Evolutionary conservation across 2,113 vertebrate species (phyloP).

Genomic region (Equus quagga): DNA sequence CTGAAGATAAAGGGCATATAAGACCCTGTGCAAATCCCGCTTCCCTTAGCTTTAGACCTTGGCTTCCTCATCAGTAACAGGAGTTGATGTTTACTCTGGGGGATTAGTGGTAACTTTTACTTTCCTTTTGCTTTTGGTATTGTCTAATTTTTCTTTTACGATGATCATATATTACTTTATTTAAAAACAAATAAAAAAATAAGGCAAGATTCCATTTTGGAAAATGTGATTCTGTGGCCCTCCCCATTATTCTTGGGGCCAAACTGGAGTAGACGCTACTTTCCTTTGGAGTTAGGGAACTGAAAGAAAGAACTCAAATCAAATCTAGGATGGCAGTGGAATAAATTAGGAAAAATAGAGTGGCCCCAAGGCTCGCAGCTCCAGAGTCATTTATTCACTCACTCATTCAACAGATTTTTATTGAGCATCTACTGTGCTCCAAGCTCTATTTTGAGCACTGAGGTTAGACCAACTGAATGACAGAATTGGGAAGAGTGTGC

Average conservation of each 20-base stretch:
- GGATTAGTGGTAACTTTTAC: not conserved
- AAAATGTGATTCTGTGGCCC: not conserved
- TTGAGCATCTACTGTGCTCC: not conserved
- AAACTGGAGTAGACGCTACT: not conserved
- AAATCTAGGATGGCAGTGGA: not conserved
- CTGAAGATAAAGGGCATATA: constrained; percentile 41
- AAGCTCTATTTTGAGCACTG: not conserved
- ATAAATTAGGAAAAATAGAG: not conserved
- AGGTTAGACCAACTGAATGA: not conserved
- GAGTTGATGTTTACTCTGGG: not conserved
- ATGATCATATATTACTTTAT: not conserved
- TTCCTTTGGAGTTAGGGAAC: not conserved
- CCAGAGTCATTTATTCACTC: not conserved
- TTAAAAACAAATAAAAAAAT: constrained; percentile 49
- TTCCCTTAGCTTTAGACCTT: constrained; percentile 43
- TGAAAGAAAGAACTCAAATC: not conserved
- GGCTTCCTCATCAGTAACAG: constrained; percentile 29
- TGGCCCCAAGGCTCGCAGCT: not conserved
- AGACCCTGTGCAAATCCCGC: constrained; percentile 41
- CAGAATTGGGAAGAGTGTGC: not conserved
- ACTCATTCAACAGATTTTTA: not conserved
- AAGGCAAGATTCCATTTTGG: constrained; percentile 22
- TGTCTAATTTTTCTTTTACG: not conserved
- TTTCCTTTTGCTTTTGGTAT: constrained; percentile 48
- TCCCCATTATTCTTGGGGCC: not conserved